A percentile compares a stretch with the other conserved stretches of the same genome.
phyloP scores from a whole-genome alignment of 2,113 vertebrate genomes.

The Holacanthus passer region DNA sequence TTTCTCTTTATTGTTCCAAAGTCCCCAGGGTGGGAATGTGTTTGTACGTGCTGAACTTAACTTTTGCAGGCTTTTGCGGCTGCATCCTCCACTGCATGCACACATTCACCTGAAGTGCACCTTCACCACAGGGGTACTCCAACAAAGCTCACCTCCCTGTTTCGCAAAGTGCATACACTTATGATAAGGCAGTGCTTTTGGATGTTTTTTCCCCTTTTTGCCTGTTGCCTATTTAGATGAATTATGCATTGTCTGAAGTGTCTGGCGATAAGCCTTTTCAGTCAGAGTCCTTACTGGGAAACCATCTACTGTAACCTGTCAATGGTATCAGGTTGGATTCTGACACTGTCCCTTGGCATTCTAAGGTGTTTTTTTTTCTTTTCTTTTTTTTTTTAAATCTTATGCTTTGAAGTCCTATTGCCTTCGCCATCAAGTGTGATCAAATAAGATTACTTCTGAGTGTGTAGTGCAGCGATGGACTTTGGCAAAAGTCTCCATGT shows the following conservation, averaged over 20 bases:
- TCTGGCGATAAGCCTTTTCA: slow-evolving; percentile 37
- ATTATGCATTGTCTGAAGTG: slow-evolving; percentile 46
- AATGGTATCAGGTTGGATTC: slow-evolving; percentile 16
- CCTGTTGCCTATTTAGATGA: slow-evolving; percentile 39
- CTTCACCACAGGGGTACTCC: slow-evolving; percentile 20
- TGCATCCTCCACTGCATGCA: slow-evolving; percentile 25
- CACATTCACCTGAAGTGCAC: slow-evolving; percentile 52
- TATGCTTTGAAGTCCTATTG: slow-evolving; percentile 23
- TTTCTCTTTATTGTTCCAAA: slow-evolving; percentile 73
- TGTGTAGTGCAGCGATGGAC: slow-evolving; percentile 51
- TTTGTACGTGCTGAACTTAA: slow-evolving; percentile 43
- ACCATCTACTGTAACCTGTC: slow-evolving; percentile 17
- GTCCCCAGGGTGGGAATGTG: slow-evolving; percentile 46
- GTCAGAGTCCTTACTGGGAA: slow-evolving; percentile 3
- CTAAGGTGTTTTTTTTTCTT: slow-evolving; percentile 10
- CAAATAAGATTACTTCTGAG: slow-evolving; percentile 51
- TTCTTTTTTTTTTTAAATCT: slow-evolving; percentile 13
- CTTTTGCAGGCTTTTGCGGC: slow-evolving; percentile 22
- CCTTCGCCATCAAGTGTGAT: slow-evolving; percentile 31
- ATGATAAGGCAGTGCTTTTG: slow-evolving; percentile 33
- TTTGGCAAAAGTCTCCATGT: slow-evolving; percentile 43
- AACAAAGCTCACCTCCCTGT: slow-evolving; percentile 19
- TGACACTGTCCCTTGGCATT: slow-evolving; percentile 12
- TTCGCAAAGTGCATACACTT: slow-evolving; percentile 43
- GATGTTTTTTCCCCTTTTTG: slow-evolving; percentile 19